Evolutionary conservation across 1,140 invertebrate genomes (phyloP), one percentile per base, ranked within the genome.

Genomic region (Leucophenga varia): DNA sequence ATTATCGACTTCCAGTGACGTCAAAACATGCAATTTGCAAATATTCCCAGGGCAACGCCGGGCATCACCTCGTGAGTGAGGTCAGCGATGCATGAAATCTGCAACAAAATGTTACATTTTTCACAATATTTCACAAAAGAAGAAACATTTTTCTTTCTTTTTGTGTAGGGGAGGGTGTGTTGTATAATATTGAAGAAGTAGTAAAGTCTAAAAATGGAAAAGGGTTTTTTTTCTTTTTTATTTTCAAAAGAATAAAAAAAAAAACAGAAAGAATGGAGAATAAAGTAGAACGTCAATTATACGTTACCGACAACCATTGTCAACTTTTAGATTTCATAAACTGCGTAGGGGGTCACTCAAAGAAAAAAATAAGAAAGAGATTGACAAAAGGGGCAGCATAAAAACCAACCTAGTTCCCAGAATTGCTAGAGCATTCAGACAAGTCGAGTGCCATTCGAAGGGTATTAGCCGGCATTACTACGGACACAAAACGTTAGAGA

Each of bases 401-500:
- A n/a, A n/a, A n/a, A n/a, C n/a, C n/a, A n/a, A n/a, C n/a, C n/a
- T n/a, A n/a, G n/a, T n/a, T n/a, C n/a, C n/a, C n/a, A n/a, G n/a
- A n/a, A n/a, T n/a, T n/a, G n/a, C n/a, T n/a, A n/a, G n/a, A n/a
- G n/a, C n/a, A n/a, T n/a, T n/a, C n/a, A n/a, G n/a, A n/a, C n/a
- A n/a, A n/a, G n/a, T n/a, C n/a, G n/a, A n/a, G n/a, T n/a, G n/a
- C n/a, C n/a, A n/a, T 48, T 55, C 53, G 43, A 44, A 20, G 36
- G 44, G 49, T 49, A 55, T 55, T 52, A 55, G 53, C 41, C 53
- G 39, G 53, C 49, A 43, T 55, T 55, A 55, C 52, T 47, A 49
- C 49, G 49, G 30, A 55, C 49, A 55, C 53, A 55, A 38, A 52
- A 44, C 47, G 43, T 34, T 49, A 43, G 18, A 43, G 31, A 38